phyloP scores from a whole-genome alignment of 2,888 invertebrate genomes.

The Cantharis lateralis region DNA sequence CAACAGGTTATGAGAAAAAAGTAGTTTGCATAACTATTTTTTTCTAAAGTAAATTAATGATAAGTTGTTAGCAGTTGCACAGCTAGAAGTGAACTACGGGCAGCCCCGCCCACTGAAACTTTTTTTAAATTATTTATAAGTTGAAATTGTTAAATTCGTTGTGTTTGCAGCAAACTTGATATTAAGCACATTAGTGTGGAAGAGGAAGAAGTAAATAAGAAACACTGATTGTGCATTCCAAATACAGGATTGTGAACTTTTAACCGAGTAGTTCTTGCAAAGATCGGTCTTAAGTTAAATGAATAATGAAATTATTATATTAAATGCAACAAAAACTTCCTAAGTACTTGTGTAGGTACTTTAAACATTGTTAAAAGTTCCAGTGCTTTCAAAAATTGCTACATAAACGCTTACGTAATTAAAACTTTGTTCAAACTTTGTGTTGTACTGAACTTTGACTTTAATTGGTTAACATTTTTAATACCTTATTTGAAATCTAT shows the following conservation, averaged over 20 bases:
- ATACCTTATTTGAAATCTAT: background rate
- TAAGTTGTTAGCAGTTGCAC: too few relatives aligned
- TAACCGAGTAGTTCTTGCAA: background rate
- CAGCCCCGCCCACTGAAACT: too few relatives aligned
- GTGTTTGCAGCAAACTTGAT: too few relatives aligned
- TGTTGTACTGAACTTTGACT: background rate
- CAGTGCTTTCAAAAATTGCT: background rate
- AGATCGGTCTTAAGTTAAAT: background rate
- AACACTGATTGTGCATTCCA: background rate
- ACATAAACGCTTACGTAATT: background rate
- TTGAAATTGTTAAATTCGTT: too few relatives aligned
- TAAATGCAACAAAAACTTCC: background rate
- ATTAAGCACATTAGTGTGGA: too few relatives aligned
- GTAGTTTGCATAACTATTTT: too few relatives aligned
- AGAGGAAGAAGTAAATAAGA: background rate
- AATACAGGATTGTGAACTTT: background rate
- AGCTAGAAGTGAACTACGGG: too few relatives aligned
- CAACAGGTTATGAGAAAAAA: too few relatives aligned
- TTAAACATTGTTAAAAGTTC: background rate
- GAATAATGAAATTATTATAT: background rate
- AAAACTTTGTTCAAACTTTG: background rate
- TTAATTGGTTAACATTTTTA: background rate
- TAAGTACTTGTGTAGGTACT: background rate
- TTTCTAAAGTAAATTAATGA: too few relatives aligned
- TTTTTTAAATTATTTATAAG: too few relatives aligned